Conservation (phyloP, 2,888 invertebrate species). For the Sesia bembeciformis region DNA sequence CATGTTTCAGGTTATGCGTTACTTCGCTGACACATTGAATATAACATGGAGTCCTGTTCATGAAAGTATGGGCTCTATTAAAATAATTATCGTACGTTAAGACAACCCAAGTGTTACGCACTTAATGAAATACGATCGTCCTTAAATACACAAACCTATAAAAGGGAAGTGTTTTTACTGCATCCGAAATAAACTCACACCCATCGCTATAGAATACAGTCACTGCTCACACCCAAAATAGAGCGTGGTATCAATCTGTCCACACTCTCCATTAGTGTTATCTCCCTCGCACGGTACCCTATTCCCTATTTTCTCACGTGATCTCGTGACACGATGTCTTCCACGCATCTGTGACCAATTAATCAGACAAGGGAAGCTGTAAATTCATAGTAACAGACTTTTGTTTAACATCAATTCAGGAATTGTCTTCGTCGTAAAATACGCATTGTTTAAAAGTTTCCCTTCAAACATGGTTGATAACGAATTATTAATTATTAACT, state of each 20-base stretch:
- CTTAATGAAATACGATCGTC: background rate
- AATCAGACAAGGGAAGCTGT: constrained; percentile 25
- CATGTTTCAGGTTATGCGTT: no score
- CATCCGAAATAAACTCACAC: constrained; percentile 6
- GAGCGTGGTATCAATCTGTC: constrained; percentile 18
- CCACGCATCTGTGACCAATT: constrained; percentile 51
- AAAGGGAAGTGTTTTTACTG: constrained; percentile 7
- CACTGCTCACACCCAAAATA: constrained; percentile 10
- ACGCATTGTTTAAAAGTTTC: no score
- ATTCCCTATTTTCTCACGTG: constrained; percentile 54
- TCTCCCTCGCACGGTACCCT: constrained; percentile 26
- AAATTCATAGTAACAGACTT: background rate
- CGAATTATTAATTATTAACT: no score
- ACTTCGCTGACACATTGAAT: no score
- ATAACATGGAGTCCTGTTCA: no score
- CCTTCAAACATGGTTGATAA: no score
- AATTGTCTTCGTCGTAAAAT: background rate
- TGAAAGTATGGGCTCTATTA: no score
- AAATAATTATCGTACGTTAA: no score
- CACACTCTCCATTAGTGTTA: constrained; percentile 27
- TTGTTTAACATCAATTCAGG: constrained; percentile 4
- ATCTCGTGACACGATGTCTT: constrained; percentile 22
- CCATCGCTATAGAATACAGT: no score
- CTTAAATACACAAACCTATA: background rate
- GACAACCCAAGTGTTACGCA: no score